A percentile compares a stretch with the other conserved stretches of the same genome.
Evolutionary conservation across 1,140 invertebrate genomes (phyloP).

Genomic region (Drosophila arizonae): DNA sequence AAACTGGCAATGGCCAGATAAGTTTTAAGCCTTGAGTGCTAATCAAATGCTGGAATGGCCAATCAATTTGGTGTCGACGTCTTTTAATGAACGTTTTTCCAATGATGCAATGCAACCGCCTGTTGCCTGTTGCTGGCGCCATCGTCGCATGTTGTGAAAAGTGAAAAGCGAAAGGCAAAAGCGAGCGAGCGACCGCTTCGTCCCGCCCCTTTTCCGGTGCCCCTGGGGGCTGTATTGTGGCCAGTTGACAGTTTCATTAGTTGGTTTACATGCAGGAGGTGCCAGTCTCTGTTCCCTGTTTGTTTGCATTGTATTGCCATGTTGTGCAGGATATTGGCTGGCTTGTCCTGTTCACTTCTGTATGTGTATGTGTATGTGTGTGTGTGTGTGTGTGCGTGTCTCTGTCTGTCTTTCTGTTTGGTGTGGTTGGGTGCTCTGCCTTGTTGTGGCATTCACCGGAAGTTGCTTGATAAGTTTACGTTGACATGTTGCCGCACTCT

Average conservation of each 20-base stretch:
- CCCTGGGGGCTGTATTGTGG: constrained; percentile 49
- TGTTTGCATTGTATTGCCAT: constrained; percentile 77
- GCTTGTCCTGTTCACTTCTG: constrained; percentile 18
- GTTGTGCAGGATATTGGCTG: constrained; percentile 77
- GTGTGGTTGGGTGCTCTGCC: constrained; percentile 37
- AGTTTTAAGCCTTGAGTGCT: constrained; percentile 71
- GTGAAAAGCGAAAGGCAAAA: constrained; percentile 19
- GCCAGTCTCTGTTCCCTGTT: constrained; percentile 37
- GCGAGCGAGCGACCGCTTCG: neutral
- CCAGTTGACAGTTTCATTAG: constrained; percentile 80
- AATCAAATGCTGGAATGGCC: constrained; percentile 62
- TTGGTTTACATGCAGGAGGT: constrained; percentile 68
- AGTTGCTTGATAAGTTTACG: constrained; percentile 72
- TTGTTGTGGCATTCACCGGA: constrained; percentile 67
- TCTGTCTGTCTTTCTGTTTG: neutral
- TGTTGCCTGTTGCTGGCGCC: constrained; percentile 47
- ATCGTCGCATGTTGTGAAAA: neutral
- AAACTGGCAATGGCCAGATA: constrained; percentile 50
- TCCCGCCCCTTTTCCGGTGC: neutral
- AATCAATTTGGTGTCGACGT: constrained; percentile 65
- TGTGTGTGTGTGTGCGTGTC: neutral
- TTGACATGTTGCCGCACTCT: constrained; percentile 50
- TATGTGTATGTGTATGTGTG: no score
- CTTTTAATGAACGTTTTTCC: constrained; percentile 62
- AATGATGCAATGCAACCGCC: constrained; percentile 14